Conservation (phyloP, 2,888 invertebrate species). For the Labia minor region DNA sequence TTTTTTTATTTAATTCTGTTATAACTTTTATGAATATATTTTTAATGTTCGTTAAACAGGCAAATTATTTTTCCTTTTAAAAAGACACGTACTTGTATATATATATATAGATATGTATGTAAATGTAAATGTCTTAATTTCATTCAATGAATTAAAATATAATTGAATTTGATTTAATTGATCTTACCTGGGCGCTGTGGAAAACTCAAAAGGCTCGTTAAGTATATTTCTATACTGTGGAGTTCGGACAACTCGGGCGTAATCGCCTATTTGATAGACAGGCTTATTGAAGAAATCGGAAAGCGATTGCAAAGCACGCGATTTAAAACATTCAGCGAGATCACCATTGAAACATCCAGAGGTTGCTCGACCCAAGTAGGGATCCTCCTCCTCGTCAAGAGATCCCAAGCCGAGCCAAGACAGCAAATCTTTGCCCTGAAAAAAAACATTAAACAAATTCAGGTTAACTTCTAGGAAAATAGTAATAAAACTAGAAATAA, state of each 20-base stretch:
- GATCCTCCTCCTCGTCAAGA: constrained; percentile 59
- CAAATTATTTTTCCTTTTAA: too few species aligned
- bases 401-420: constrained; percentile 66
- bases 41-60: too few species aligned
- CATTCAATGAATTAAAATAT: too few species aligned
- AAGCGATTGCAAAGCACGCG: constrained; percentile 61
- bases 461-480: too few species aligned
- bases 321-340: constrained; percentile 77
- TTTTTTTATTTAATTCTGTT: too few species aligned
- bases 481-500: too few species aligned
- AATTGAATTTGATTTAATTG: too few species aligned
- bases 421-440: constrained; percentile 55
- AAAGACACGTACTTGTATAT: too few species aligned
- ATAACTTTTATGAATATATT: too few species aligned
- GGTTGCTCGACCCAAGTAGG: constrained; percentile 63
- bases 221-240: constrained; percentile 55
- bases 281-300: constrained; percentile 66
- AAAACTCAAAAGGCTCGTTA: constrained; percentile 63
- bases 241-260: constrained; percentile 58
- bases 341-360: constrained; percentile 66
- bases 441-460: too few species aligned
- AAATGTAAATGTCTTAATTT: too few species aligned
- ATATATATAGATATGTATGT: too few species aligned
- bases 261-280: constrained; percentile 50
- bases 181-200: constrained; percentile 43